Evolutionary conservation across 2,113 vertebrate species (phyloP).

Genomic region (Catagonus wagneri): DNA sequence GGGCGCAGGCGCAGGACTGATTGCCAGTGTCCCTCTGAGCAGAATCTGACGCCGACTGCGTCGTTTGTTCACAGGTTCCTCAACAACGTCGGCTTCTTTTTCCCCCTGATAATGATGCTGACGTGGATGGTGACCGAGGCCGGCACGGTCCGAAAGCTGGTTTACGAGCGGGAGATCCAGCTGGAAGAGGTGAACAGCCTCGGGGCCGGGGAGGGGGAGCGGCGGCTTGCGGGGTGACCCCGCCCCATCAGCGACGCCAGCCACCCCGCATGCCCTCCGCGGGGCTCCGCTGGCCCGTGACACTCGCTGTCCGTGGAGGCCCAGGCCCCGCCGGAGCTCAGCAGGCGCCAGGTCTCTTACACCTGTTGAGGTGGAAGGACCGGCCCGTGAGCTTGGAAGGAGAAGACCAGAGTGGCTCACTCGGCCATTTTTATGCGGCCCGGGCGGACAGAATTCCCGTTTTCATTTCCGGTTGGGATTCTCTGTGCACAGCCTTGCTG

Average conservation of each 20-base stretch:
- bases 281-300: neutral
- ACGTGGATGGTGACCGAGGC: constrained; percentile 87
- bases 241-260: rapidly evolving
- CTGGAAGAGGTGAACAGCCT: constrained; percentile 85
- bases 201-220: neutral
- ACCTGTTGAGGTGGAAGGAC: neutral
- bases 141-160: constrained; percentile 86
- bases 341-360: neutral
- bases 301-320: neutral
- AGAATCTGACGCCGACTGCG: neutral
- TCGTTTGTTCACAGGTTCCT: constrained; percentile 83
- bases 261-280: neutral
- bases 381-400: neutral
- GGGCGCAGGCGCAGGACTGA: neutral
- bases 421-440: neutral
- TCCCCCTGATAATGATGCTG: constrained; percentile 88
- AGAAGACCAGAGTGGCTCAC: neutral
- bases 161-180: constrained; percentile 87
- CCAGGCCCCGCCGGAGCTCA: neutral
- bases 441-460: rapidly evolving
- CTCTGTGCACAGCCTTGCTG: rapidly evolving
- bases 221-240: rapidly evolving
- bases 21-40: neutral
- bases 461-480: neutral
- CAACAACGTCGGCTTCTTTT: constrained; percentile 86